A percentile compares a stretch with the other conserved stretches of the same genome.
Evolutionary conservation across 2,888 invertebrate species (phyloP).

Genomic region (Quadroppia sp.): DNA sequence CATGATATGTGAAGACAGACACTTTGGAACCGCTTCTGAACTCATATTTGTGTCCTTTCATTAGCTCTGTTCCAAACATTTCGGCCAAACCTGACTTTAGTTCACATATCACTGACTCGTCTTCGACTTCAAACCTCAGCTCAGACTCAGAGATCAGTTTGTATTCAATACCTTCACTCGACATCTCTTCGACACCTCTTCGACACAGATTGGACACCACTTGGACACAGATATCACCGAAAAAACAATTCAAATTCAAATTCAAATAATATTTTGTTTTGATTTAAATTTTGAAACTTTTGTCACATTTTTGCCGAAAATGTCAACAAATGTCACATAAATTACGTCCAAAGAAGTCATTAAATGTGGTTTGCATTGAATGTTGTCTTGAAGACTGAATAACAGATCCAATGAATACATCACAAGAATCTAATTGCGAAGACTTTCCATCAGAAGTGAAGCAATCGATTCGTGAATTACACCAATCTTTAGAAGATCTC

Average conservation of each 20-base stretch:
- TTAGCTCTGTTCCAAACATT: conserved; percentile 92
- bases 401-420: no score
- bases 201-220: no score
- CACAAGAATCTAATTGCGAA: no score
- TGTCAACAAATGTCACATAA: not conserved
- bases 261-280: no score
- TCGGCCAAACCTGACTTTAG: conserved; percentile 86
- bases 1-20: conserved; percentile 94
- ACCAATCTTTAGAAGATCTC: conserved; percentile 8
- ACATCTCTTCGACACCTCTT: not conserved
- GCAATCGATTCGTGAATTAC: conserved; percentile 2
- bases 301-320: not conserved
- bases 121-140: conserved; percentile 89
- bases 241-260: no score
- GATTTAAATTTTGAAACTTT: not conserved
- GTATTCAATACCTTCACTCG: conserved; percentile 6
- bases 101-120: conserved; percentile 54
- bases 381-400: not conserved
- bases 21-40: conserved; percentile 87
- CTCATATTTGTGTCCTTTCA: conserved; percentile 83
- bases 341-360: not conserved
- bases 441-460: conserved; percentile 11
- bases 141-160: conserved; percentile 58
- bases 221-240: no score
- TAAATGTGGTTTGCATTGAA: not conserved